phyloP scores from a whole-genome alignment of 2,888 invertebrate species.

The Sthenelais limicola region DNA sequence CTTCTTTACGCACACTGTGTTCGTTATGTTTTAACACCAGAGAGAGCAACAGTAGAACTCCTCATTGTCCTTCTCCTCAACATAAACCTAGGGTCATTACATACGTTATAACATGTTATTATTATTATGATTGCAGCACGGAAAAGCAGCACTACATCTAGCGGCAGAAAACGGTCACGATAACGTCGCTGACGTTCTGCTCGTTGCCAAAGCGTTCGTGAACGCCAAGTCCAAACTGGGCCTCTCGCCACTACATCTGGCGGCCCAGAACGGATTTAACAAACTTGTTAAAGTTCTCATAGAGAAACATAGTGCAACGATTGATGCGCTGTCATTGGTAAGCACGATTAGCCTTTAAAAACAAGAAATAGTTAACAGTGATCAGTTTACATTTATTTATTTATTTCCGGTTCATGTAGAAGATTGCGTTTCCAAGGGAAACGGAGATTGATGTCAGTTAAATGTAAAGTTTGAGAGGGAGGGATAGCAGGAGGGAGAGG shows the following conservation, averaged over 20 bases:
- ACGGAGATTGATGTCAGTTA: too few relatives aligned
- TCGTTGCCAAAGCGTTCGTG: constrained; percentile 97
- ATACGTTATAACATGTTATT: too few relatives aligned
- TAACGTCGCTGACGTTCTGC: constrained; percentile 78
- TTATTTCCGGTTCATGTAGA: too few relatives aligned
- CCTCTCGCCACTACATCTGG: constrained; percentile 96
- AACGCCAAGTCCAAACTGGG: constrained; percentile 98
- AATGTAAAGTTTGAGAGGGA: too few relatives aligned
- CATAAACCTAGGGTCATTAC: too few relatives aligned
- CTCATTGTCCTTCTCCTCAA: too few relatives aligned
- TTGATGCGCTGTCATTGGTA: constrained; percentile 92
- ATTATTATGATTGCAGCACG: constrained; percentile 71
- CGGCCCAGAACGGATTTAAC: constrained; percentile 96
- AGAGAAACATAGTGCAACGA: constrained; percentile 93
- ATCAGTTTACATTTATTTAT: not conserved
- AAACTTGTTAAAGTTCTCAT: constrained; percentile 92
- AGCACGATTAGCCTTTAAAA: constrained; percentile 46
- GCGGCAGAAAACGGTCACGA: constrained; percentile 91
- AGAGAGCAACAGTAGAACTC: too few relatives aligned
- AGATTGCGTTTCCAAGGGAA: too few relatives aligned
- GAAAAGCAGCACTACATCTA: constrained; percentile 92
- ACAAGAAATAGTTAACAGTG: not conserved
- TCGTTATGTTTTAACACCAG: too few relatives aligned
- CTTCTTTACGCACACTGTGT: too few relatives aligned
- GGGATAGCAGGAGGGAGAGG: too few relatives aligned